phyloP scores from a whole-genome alignment of 92 coral and sea anemone species.

The Epizoanthus rinbou region DNA sequence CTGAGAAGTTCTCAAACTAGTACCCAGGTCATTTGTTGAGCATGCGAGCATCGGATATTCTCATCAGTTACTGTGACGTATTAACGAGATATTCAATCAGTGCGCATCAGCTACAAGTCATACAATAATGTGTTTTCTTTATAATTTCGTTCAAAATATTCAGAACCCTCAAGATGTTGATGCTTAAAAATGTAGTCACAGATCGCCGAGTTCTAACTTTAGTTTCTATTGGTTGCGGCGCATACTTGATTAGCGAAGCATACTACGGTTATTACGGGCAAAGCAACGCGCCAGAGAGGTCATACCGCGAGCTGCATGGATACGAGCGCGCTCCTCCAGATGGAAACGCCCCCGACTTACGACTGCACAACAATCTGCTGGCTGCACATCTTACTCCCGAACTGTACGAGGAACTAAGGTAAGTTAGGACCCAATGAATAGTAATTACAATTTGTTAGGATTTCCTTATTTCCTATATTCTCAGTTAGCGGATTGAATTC shows the following conservation, averaged over 20 bases:
- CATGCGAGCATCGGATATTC: too few relatives aligned
- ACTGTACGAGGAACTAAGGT: conserved; percentile 75
- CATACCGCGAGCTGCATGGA: conserved; percentile 50
- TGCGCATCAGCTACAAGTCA: not conserved
- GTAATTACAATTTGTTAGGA: not conserved
- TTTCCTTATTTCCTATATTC: too few relatives aligned
- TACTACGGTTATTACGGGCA: conserved; percentile 22
- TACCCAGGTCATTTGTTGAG: too few relatives aligned
- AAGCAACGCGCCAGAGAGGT: conserved; percentile 35
- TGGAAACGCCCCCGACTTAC: conserved; percentile 74
- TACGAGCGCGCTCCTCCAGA: conserved; percentile 67
- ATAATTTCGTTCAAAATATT: too few relatives aligned
- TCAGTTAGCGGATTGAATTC: too few relatives aligned
- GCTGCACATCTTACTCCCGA: conserved; percentile 77
- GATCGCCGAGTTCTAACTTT: conserved; percentile 41
- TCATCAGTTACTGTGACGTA: conserved; percentile 1
- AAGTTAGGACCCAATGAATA: not conserved
- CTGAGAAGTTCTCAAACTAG: too few relatives aligned
- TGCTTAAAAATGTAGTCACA: conserved; percentile 38
- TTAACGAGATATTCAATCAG: not conserved
- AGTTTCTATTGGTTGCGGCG: conserved; percentile 65
- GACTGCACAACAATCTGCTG: conserved; percentile 74
- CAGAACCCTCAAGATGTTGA: not conserved
- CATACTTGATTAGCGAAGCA: conserved; percentile 50
- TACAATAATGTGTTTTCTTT: not conserved